Base-by-base conservation (phyloP, 2,113 vertebrate genomes). In the Corythornis madagascariensis region DNA sequence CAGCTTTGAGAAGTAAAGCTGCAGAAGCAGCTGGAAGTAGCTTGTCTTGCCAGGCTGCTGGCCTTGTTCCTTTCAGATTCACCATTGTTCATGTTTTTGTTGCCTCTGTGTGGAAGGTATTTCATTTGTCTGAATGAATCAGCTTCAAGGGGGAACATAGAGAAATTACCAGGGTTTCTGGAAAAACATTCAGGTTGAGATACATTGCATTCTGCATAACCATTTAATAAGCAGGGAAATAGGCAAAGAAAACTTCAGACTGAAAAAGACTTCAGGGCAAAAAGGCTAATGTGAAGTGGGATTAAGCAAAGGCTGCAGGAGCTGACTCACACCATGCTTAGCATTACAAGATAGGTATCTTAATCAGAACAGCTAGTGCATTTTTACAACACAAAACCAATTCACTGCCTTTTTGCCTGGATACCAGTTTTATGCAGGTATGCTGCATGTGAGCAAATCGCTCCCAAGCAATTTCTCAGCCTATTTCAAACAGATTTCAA, bases 221-320 rank as follows among this genome's bases (percentile, higher is more conserved):
- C 28, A 45, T 87, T 91, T 79, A 57, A 72, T 63, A 79, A 90
- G n/a, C 6, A 78, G 31, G 7, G 16, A 95, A 65, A 81, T 3
- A 55, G 29, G 21, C 19, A 40, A 18, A 28, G 55, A 69, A 55
- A 65, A 78, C 26, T 70, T 93, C 64, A 66, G 81, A 8, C 38
- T 86, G 76, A 78, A 59, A 78, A 86, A 78, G 60, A 65, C 12
- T 40, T 64, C 7, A 16, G 26, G 79, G 33, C 52, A 43, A 57
- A 80, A 92, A 89, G 31, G 45, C 28, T 94, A 83, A 77, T 40
- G 35, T 86, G 82, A 84, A 88, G 60, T 77, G 67, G 25, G 52
- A 91, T 88, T 95, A 88, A 95, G 56, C 14, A 86, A 66, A 83
- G 43, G 47, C 52, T 88, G 43, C 35, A 52, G 38, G 50, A 94